Base-by-base conservation (phyloP, 2,113 vertebrate genomes). In the Hemichromis elongatus region DNA sequence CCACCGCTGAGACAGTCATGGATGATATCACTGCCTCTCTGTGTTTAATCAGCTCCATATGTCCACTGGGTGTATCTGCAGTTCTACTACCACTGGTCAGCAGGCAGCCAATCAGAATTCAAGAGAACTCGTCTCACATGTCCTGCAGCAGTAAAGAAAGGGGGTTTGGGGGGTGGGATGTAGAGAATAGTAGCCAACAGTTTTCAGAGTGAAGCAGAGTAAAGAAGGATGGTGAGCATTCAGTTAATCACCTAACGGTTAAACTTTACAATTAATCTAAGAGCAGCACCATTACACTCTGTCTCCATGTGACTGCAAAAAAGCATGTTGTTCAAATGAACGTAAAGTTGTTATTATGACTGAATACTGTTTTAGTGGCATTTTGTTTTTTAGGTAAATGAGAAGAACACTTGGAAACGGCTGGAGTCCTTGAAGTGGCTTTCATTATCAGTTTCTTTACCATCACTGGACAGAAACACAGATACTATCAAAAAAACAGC, bases 11-110 rank as follows among this genome's bases (percentile, higher is more conserved):
- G 81, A 73, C 28, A 6, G 59, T 59, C 24, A 13, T 6, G 42
- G 80, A 86, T 91, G 90, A 92, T 80, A 84, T 89, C 88, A 90
- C 55, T 47, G 28, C 66, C 80, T 55, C 81, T 79, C 81, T 80
- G 5, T 75, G 81, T 79, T 79, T 92, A 91, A 94, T 90, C 86
- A 63, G 82, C 80, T 89, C 90, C 93, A 93, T 57, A 90, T 92
- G 93, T 90, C 70, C 28, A 35, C 86, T 78, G 88, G 86, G 86
- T 80, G 87, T 77, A 73, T 81, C 85, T 85, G 56, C 47, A 21
- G 16, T 40, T 19, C 61, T 35, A 19, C 79, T 10, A 21, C 82
- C 61, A 53, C 79, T 86, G 84, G 85, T 59, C 92, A 90, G 75
- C 61, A 45, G 59, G 56, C 77, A 79, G 73, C 92, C 93, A 92